Conservation (phyloP, 2,113 vertebrate species). For the Centrocercus urophasianus region DNA sequence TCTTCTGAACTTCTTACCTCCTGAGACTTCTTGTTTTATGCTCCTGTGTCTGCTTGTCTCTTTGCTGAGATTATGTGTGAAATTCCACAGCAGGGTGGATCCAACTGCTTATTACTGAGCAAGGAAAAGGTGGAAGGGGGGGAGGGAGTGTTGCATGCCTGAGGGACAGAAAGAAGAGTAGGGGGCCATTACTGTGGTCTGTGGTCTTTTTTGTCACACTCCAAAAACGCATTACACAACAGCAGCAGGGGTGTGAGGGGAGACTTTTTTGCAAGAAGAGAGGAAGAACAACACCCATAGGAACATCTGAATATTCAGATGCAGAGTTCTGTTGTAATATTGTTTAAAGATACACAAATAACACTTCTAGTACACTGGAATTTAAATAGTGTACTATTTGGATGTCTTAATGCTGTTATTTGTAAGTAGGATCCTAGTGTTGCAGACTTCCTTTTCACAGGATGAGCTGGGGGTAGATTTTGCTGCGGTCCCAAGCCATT, state of each 20-base stretch:
- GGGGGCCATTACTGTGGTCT: background rate
- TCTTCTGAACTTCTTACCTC: no score
- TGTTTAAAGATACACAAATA: background rate
- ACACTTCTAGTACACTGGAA: background rate
- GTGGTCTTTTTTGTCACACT: background rate
- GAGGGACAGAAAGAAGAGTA: background rate
- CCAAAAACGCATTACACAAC: background rate
- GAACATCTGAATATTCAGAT: background rate
- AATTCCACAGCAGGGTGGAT: slow-evolving; percentile 26
- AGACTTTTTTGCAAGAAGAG: background rate
- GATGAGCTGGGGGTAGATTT: background rate
- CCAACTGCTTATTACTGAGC: background rate
- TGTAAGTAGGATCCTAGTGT: background rate
- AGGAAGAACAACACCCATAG: background rate
- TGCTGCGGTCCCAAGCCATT: background rate
- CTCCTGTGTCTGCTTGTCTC: background rate
- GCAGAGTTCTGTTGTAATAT: background rate
- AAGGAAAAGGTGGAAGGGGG: slow-evolving; percentile 4
- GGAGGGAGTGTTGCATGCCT: fast-evolving
- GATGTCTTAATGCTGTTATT: background rate
- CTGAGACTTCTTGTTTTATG: background rate
- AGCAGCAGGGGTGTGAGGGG: fast-evolving
- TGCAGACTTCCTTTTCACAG: background rate
- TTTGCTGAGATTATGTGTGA: background rate
- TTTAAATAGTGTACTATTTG: background rate